Base-by-base conservation (phyloP, 2,888 invertebrate genomes). In the Blastobasis lacticolella region DNA sequence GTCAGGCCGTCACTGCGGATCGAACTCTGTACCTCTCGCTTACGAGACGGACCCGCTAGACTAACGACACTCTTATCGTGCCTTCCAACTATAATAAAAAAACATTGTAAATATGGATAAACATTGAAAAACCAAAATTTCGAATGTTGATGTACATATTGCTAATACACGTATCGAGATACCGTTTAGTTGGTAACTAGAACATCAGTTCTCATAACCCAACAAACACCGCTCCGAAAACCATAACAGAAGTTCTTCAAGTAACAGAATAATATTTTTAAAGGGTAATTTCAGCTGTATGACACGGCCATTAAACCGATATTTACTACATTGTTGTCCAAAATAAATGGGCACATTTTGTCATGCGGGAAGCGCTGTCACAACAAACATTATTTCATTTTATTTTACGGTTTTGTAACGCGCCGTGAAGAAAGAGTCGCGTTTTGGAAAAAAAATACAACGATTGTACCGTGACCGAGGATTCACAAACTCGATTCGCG, bases 361-460 rank as follows among this genome's bases (percentile, higher is more conserved):
- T 83, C 77, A 85, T 79, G 82, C 80, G 80, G 81, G 78, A 76
- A 76, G 74, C 76, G 68, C 77, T 84, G 87, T 85, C 87, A 87
- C 81, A 87, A 87, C 84, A 87, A 80, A 82, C 81, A 80, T 83
- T 83, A 82, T 80, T 79, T 81, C 73, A 81, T 81, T 83, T 78
- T 73, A 78, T 75, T 85, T 85, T 83, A 85, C 76, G 83, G 77
- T 77, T 74, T 71, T 65, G 74, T 86, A 86, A 87, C 70, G 71
- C 66, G 61, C 77, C 87, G 77, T 87, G 84, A 86, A 81, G 80
- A 67, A 67, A 73, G 60, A 56, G 66, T 68, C 65, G 69, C 78
- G 67, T 78, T 85, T 81, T 72, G 73, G 75, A 71, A 80, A 77
- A 75, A 73, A 42, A 9, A 42, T 9, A n/a, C 6, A 9, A 60